Evolutionary conservation across 2,113 vertebrate species (phyloP), one percentile per base, ranked within the genome.

Genomic region (Callipepla californica): DNA sequence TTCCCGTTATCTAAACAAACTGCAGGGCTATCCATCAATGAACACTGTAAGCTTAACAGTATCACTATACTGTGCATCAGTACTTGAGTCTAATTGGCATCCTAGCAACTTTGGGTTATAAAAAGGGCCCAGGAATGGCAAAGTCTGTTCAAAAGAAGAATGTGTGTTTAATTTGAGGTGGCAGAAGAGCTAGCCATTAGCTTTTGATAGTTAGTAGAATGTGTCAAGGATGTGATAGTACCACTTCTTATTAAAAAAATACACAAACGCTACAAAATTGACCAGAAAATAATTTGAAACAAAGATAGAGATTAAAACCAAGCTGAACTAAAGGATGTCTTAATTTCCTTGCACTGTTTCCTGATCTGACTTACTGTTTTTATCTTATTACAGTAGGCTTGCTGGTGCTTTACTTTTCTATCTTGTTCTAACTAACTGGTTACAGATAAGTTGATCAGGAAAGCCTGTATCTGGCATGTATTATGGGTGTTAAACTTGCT

Each of bases 51-150:
- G 51, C 15, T 30, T 53, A 53, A 53, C 25, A 53, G 8, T 30
- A 30, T 53, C 26, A 15, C 26, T 10, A 15, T 17, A 17, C 17
- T 2, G 15, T 53, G 26, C 51, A 30, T 9, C 26, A 30, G 26
- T 66, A 36, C 38, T 81, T 21, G 47, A 38, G 45, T 81, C 21
- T 87, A 87, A 91, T 94, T 91, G 94, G 38, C 70, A 85, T 93
- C 21, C 81, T 57, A 93, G 78, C 34, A 68, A 47, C 21, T 75
- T 55, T 4, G 13, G 15, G 47, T 75, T 84, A 34, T 45, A 25
- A 50, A 93, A 65, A 53, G 21, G 18, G 5, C 74, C 48, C 26
- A 48, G 23, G 57, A 57, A 94, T 42, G 5, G 13, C 30, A 79
- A 75, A 94, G 78, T 50, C 28, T 80, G 2, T 72, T 79, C 42